Evolutionary conservation across 1,140 invertebrate species (phyloP).

Genomic region (Lerema accius): DNA sequence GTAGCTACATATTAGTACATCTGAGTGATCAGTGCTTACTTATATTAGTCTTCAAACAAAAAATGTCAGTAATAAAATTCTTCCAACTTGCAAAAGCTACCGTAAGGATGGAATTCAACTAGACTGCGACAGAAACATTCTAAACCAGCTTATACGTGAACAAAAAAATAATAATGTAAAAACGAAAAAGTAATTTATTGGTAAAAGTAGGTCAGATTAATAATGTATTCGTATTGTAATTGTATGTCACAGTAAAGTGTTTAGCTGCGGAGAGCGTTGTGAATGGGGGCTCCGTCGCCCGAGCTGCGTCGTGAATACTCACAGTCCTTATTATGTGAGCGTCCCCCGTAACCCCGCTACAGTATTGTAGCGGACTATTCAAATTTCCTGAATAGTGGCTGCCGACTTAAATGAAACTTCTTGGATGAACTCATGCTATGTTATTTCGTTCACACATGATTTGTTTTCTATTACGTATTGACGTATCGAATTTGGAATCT

Average conservation of each 20-base stretch:
- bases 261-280: neutral
- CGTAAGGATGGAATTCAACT: no score
- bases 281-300: neutral
- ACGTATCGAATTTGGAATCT: neutral
- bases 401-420: slow-evolving; percentile 16
- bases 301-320: neutral
- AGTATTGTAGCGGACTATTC: slow-evolving; percentile 4
- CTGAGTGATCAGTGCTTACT: no score
- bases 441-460: slow-evolving; percentile 10
- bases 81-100: no score
- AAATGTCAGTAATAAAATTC: no score
- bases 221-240: neutral
- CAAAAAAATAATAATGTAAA: neutral
- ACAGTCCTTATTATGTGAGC: slow-evolving; percentile 8
- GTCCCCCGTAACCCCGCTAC: neutral
- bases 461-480: slow-evolving; percentile 3
- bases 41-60: no score
- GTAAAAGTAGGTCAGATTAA: neutral
- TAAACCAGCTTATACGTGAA: no score
- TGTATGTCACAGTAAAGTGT: neutral
- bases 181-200: neutral
- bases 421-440: slow-evolving; percentile 27
- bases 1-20: no score
- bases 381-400: slow-evolving; percentile 18
- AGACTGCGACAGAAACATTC: no score